Evolutionary conservation across 2,888 invertebrate genomes (phyloP), one percentile per base, ranked within the genome.

Genomic region (Melinaea marsaeus): DNA sequence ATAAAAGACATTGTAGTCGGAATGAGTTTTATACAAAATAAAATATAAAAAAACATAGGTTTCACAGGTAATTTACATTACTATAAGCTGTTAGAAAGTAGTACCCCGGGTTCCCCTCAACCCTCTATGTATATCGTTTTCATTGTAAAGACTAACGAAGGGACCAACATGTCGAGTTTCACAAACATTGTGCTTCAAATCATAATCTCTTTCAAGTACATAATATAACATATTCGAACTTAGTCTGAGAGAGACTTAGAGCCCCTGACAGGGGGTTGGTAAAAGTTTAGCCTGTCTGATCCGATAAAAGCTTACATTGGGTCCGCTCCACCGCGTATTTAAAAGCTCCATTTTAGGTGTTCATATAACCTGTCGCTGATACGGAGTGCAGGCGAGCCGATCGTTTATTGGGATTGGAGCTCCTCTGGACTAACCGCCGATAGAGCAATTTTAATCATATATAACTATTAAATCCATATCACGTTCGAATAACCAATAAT

Each of bases 391-490:
- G 73, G 71, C 64, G 64, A 77, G 71, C 77, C 77, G 79, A 82
- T 83, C 81, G 81, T 76, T 83, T 81, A 84, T 82, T 83, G 79
- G 77, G 75, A 82, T 79, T 83, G 81, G 76, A 77, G 72, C 76
- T 72, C 79, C 78, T 80, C 79, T 78, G 72, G 73, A 72, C 66
- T 65, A 69, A 74, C 72, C 70, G 74, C 71, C 72, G 72, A 65
- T 65, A 71, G 65, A 70, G 68, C 81, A 82, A 79, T 83, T 84
- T 83, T 81, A 84, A 83, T 83, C 78, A 80, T 79, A 79, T 77
- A 73, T 79, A 78, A 77, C 79, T 73, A 78, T 76, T 73, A 83
- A 76, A 80, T 71, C 66, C 71, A 64, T 72, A 74, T 72, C 77
- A 76, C 77, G 84, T 79, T 75, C 70, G 72, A 74, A 79, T 79